phyloP scores from a whole-genome alignment of 1,140 invertebrate genomes.

The Caenorhabditis remanei region DNA sequence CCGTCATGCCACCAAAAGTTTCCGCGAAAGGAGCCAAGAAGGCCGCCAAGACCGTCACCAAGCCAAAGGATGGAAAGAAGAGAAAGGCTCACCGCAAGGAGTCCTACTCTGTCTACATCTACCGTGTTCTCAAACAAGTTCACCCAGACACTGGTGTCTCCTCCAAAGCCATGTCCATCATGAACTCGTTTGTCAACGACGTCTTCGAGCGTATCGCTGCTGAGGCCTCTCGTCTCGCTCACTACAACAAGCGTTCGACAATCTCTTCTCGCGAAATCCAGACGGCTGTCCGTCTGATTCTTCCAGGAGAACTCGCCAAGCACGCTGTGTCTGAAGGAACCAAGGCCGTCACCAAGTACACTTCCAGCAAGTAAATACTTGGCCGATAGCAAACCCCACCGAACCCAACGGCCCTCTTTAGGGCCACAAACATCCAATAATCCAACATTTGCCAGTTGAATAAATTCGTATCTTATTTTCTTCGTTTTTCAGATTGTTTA shows the following conservation, averaged over 20 bases:
- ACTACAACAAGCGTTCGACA: conserved; percentile 83
- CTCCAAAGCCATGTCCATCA: conserved; percentile 82
- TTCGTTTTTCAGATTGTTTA: too few species aligned
- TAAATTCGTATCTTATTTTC: too few species aligned
- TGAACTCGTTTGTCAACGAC: conserved; percentile 83
- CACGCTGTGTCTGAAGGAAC: conserved; percentile 80
- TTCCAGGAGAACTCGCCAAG: conserved; percentile 78
- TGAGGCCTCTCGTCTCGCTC: conserved; percentile 83
- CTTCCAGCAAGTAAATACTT: conserved; percentile 60
- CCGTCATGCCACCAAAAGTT: conserved; percentile 78
- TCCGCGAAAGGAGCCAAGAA: conserved; percentile 80
- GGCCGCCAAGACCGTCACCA: conserved; percentile 79
- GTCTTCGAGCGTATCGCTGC: conserved; percentile 83
- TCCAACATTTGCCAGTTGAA: background rate
- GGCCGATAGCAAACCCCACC: background rate
- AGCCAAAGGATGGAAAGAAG: conserved; percentile 78
- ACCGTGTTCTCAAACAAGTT: conserved; percentile 75
- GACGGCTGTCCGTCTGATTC: conserved; percentile 73
- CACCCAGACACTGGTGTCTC: conserved; percentile 80
- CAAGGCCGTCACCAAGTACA: conserved; percentile 79
- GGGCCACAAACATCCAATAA: conserved; percentile 63
- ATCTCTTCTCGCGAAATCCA: conserved; percentile 78
- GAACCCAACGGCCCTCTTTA: conserved; percentile 71
- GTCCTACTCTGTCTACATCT: conserved; percentile 74
- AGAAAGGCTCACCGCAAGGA: conserved; percentile 78